phyloP scores from a whole-genome alignment of 64 coral and sea anemone genomes.

The Stichodactyla mertensii region DNA sequence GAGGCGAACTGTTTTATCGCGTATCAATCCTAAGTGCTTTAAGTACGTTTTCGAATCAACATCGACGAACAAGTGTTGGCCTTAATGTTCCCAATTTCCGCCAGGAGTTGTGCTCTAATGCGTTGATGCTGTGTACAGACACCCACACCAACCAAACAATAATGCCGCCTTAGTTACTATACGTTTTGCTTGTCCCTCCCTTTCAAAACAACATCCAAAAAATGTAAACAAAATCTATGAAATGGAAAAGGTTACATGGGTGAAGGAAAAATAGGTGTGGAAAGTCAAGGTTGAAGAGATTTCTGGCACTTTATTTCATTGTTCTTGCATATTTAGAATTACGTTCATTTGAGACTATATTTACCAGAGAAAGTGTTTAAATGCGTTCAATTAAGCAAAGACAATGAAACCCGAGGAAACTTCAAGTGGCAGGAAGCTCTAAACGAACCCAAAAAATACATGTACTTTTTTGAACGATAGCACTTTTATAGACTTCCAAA shows the following conservation, averaged over 20 bases:
- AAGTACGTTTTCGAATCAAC: slow-evolving; percentile 28
- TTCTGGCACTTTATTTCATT: neutral
- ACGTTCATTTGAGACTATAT: neutral
- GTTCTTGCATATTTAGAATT: slow-evolving; percentile 2
- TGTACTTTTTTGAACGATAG: neutral
- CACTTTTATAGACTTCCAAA: slow-evolving; percentile 15
- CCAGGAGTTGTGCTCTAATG: neutral
- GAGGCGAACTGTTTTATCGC: slow-evolving; percentile 12
- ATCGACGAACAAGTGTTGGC: slow-evolving; percentile 23
- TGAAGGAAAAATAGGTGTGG: neutral
- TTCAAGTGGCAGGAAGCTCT: slow-evolving; percentile 21
- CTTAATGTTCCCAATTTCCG: slow-evolving; percentile 20
- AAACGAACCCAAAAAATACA: slow-evolving; percentile 1
- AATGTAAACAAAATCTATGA: neutral
- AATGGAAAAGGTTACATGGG: slow-evolving; percentile 9
- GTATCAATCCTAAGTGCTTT: slow-evolving; percentile 19
- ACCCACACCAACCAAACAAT: neutral
- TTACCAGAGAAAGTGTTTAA: slow-evolving; percentile 11
- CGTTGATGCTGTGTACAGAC: neutral
- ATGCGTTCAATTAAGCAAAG: neutral
- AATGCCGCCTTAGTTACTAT: neutral
- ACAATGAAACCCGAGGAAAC: slow-evolving; percentile 2
- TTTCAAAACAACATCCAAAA: slow-evolving; percentile 7
- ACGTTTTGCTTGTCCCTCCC: neutral
- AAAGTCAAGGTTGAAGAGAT: neutral